Evolutionary conservation across 2,797 vertebrate species (phyloP), one percentile per base, ranked within the genome.

Genomic region (Megalops cyprinoides): DNA sequence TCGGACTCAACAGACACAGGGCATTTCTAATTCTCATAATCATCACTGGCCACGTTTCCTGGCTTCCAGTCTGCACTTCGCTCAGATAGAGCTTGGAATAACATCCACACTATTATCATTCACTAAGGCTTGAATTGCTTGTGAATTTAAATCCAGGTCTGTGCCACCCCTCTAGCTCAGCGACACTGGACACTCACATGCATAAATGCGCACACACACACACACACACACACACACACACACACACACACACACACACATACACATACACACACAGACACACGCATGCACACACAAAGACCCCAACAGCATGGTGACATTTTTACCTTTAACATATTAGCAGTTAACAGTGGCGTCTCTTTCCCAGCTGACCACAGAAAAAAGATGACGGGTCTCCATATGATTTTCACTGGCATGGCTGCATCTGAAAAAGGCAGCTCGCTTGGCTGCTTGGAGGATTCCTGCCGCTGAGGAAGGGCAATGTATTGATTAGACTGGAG

Each of bases 21-120:
- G 53, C n/a, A 60, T 58, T 23, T 58, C 55, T 58, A 58, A 60
- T 28, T 60, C 49, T 28, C 74, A 23, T 53, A 31, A 20, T 25
- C 74, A 55, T 7, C 49, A 55, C 15, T 51, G 18, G 28, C 25
- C 28, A 20, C 39, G 14, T 34, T 76, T 49, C 28, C 74, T 55
- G 31, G 15, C 6, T 25, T n/a, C n/a, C n/a, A n/a, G 28, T 42
- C 74, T 31, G 9, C 34, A 49, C 5, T 10, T 48, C 4, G 10
- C 10, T 10, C 46, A 10, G 48, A n/a, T n/a, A 48, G 46, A 46
- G 10, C 46, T 73, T 79, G 56, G 79, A 80, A 83, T 74, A 55
- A 83, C 74, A 55, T 46, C 42, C 65, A 75, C 77, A 53, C 77
- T 55, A 60, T 76, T 42, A 39, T 37, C 20, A n/a, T 28, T 53